phyloP scores from a whole-genome alignment of 2,797 vertebrate genomes.

The Antennarius maculatus region DNA sequence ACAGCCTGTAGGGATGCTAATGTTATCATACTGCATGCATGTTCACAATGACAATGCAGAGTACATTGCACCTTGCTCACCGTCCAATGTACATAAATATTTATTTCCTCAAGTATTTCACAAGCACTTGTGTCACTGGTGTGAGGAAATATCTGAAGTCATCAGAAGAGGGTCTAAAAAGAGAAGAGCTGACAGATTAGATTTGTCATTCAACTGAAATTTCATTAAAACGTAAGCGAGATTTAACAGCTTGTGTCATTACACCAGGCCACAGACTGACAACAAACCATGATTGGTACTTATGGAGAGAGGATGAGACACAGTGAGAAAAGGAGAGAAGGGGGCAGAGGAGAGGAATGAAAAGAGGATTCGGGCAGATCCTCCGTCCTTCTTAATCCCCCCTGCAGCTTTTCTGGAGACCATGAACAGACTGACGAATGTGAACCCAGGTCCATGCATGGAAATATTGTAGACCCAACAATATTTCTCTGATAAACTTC shows the following conservation, averaged over 20 bases:
- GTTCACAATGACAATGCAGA: too few relatives aligned
- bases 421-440: slow-evolving; percentile 56
- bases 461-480: background rate
- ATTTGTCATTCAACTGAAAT: slow-evolving; percentile 26
- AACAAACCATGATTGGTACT: slow-evolving; percentile 41
- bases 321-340: slow-evolving; percentile 22
- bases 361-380: slow-evolving; percentile 66
- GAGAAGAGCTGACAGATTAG: slow-evolving; percentile 28
- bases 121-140: background rate
- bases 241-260: slow-evolving; percentile 40
- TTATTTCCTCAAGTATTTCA: too few relatives aligned
- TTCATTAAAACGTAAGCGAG: slow-evolving; percentile 40
- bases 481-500: background rate
- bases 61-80: too few relatives aligned
- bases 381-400: slow-evolving; percentile 60
- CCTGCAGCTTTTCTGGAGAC: slow-evolving; percentile 46
- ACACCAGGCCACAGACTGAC: slow-evolving; percentile 15
- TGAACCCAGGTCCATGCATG: slow-evolving; percentile 18
- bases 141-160: slow-evolving; percentile 11
- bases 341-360: slow-evolving; percentile 35
- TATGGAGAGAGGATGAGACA: slow-evolving; percentile 21
- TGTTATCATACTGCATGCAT: too few relatives aligned
- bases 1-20: too few relatives aligned
- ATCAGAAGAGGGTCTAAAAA: slow-evolving; percentile 6
- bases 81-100: too few relatives aligned